Conservation (phyloP, 2,113 vertebrate genomes). For the Neolamprologus variostigma region DNA sequence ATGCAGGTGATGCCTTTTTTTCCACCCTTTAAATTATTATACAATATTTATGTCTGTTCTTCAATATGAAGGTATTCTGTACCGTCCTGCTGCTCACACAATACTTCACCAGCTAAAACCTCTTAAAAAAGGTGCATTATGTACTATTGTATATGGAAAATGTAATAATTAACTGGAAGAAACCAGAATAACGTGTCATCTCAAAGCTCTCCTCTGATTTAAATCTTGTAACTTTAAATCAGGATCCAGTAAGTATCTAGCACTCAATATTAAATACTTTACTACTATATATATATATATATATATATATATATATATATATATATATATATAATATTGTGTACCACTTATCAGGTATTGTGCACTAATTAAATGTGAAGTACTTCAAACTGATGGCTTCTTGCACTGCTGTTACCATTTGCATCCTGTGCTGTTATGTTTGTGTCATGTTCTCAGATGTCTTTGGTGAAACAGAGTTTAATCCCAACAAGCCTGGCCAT, state of each 20-base stretch:
- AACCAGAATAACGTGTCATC: neutral
- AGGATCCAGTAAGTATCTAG: neutral
- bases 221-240: neutral
- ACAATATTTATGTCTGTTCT: neutral
- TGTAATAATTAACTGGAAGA: neutral
- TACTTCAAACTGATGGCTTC: neutral
- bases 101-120: neutral
- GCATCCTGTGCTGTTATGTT: neutral
- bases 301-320: no score
- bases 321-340: neutral
- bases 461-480: neutral
- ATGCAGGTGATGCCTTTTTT: neutral
- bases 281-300: neutral
- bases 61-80: neutral
- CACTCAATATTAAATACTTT: neutral
- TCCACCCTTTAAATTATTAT: neutral
- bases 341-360: neutral
- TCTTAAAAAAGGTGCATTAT: neutral
- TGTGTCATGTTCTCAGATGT: neutral
- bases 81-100: neutral
- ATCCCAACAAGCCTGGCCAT: neutral
- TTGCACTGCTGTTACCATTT: neutral
- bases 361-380: neutral
- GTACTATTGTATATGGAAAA: neutral
- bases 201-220: neutral